Evolutionary conservation across 2,113 vertebrate genomes (phyloP).

Genomic region (Labeo catla): DNA sequence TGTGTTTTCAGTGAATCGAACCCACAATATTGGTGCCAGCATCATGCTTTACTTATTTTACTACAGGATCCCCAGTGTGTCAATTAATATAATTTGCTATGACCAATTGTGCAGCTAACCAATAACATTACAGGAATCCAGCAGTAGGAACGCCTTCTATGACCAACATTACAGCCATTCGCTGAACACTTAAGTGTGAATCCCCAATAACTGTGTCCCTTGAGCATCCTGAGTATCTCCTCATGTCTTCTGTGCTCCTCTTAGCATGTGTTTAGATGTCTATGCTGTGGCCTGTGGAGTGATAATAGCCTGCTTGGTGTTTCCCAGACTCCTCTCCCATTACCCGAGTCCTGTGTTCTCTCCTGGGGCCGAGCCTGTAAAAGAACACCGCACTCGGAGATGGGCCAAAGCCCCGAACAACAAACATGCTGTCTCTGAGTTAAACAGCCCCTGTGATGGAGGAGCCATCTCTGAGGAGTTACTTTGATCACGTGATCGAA

Average conservation of each 20-base stretch:
- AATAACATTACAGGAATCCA: background rate
- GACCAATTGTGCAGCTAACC: background rate
- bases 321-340: constrained; percentile 21
- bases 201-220: background rate
- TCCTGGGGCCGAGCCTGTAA: constrained; percentile 14
- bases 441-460: constrained; percentile 27
- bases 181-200: background rate
- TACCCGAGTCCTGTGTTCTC: constrained; percentile 25
- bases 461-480: constrained; percentile 9
- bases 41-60: background rate
- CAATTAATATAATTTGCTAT: background rate
- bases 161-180: background rate
- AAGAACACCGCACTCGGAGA: constrained; percentile 4
- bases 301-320: constrained; percentile 17
- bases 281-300: background rate
- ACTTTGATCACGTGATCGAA: background rate
- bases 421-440: constrained; percentile 34
- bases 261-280: background rate
- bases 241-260: background rate
- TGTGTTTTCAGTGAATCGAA: background rate
- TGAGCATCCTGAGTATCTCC: background rate
- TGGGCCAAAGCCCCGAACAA: constrained; percentile 18
- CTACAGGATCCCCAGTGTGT: too few relatives aligned
- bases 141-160: background rate
- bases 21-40: background rate